Evolutionary conservation across 2,797 vertebrate species (phyloP).

Genomic region (Spinus pinus): DNA sequence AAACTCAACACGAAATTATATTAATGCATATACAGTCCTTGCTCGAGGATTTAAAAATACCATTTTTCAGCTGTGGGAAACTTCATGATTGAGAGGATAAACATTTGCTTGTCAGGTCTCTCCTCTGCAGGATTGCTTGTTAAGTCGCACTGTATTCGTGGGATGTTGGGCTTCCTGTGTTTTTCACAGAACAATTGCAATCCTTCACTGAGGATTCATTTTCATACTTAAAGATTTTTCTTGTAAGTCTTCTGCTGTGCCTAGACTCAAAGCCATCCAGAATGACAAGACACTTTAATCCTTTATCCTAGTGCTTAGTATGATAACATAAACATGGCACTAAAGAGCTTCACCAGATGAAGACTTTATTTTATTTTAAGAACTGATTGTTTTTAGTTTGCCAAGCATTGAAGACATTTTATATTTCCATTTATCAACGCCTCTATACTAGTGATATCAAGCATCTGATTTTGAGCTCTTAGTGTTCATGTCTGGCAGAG

Average conservation of each 20-base stretch:
- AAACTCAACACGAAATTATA: background rate
- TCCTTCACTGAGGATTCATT: background rate
- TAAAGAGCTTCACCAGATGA: background rate
- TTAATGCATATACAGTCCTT: background rate
- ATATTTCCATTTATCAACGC: background rate
- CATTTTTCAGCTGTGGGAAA: background rate
- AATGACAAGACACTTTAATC: background rate
- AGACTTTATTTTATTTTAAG: background rate
- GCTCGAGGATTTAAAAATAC: background rate
- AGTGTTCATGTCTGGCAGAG: background rate
- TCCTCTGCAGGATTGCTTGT: background rate
- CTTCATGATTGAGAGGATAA: background rate
- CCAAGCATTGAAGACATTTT: background rate
- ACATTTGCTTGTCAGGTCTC: background rate
- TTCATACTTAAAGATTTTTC: background rate
- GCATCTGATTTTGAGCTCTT: background rate
- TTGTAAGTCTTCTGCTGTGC: background rate
- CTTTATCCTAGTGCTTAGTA: background rate
- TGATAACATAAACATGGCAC: background rate
- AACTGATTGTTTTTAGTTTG: background rate
- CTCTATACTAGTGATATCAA: background rate
- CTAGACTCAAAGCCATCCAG: background rate
- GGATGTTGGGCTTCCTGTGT: background rate
- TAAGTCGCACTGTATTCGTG: background rate
- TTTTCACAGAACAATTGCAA: background rate